These are phyloP conservation scores for Hecatera dysodea DNA, from an alignment of 2,888 invertebrate genomes.

Conservation along the genomic window DNA sequence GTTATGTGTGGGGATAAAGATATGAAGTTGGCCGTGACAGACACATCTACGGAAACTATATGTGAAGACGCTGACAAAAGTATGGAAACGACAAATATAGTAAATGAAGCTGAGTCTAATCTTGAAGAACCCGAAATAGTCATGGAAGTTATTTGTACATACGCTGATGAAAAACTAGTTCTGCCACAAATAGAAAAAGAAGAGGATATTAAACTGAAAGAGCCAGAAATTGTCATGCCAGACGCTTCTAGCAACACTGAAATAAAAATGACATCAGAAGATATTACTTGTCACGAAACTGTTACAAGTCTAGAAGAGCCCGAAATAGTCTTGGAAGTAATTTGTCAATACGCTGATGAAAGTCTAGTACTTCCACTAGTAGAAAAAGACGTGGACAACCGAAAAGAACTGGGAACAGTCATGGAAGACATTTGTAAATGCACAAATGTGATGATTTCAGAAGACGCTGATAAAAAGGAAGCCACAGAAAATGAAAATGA, in stretches of 20 bases:
- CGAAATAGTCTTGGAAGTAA: conserved; percentile 38
- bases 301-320: conserved; percentile 23
- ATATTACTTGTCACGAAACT: background rate
- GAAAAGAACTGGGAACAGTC: background rate
- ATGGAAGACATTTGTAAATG: background rate
- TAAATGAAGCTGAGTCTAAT: background rate
- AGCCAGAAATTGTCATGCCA: background rate
- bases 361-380: conserved; percentile 17
- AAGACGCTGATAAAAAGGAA: background rate
- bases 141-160: conserved; percentile 35
- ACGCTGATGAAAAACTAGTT: conserved; percentile 30
- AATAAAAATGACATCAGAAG: background rate
- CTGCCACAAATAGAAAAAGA: conserved; percentile 12
- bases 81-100: background rate
- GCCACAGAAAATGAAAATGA: background rate
- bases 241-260: background rate
- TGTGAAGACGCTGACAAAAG: background rate
- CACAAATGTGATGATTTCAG: background rate
- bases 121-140: conserved; percentile 37
- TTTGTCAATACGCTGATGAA: conserved; percentile 34
- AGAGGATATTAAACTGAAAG: background rate
- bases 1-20: background rate
- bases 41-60: background rate
- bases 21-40: background rate
- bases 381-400: background rate